Percentiles rank a stretch among this genome's conserved stretches.
phyloP scores from a whole-genome alignment of 2,113 vertebrate species.

The Pseudolaguvia tuberculata region DNA sequence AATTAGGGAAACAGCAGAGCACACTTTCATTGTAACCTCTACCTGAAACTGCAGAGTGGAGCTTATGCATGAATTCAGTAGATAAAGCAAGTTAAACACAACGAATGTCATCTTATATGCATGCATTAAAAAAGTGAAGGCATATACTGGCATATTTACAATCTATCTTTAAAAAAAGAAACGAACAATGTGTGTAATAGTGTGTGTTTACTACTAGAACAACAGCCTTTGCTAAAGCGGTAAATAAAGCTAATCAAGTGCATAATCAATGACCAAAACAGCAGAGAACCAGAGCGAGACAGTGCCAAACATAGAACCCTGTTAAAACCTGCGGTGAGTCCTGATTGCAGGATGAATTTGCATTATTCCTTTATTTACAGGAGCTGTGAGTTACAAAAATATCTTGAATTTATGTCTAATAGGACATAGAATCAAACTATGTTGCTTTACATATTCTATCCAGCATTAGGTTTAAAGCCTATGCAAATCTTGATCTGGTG shows the following conservation, averaged over 20 bases:
- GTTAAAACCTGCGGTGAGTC: constrained; percentile 14
- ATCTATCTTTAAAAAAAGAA: constrained; percentile 7
- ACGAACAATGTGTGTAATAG: background rate
- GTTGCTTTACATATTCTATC: too few species aligned
- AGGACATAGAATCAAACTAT: too few species aligned
- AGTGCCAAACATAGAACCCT: too few species aligned
- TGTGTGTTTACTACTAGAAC: too few species aligned
- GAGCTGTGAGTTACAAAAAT: background rate
- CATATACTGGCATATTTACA: constrained; percentile 22
- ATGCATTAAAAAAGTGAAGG: background rate
- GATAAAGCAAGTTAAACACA: background rate
- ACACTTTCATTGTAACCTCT: constrained; percentile 28
- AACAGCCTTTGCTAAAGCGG: too few species aligned
- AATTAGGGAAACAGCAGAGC: constrained; percentile 38
- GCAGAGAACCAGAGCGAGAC: too few species aligned
- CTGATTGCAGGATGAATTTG: constrained; percentile 30
- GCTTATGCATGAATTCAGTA: constrained; percentile 6
- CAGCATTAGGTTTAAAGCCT: background rate
- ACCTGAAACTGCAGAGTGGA: constrained; percentile 15
- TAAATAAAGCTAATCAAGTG: too few species aligned
- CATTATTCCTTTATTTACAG: constrained; percentile 12
- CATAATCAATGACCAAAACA: too few species aligned
- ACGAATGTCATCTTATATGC: background rate
- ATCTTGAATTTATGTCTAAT: too few species aligned
- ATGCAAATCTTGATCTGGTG: background rate